phyloP scores from a whole-genome alignment of 2,888 invertebrate genomes.

The Hydraecia micacea region DNA sequence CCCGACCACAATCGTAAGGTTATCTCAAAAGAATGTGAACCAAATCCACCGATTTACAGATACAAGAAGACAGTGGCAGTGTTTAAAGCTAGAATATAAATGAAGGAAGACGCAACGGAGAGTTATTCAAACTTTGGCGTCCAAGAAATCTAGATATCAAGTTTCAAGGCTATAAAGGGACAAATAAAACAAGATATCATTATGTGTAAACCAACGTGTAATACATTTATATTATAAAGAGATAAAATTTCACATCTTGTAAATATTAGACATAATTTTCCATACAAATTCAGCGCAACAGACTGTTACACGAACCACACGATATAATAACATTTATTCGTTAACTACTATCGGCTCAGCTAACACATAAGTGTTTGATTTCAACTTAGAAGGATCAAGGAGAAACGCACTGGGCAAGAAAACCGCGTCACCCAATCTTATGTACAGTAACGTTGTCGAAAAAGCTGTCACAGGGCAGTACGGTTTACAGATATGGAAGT shows the following conservation, averaged over 20 bases:
- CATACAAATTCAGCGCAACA: constrained; percentile 81
- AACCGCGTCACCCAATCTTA: background rate
- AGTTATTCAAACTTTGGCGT: background rate
- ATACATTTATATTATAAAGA: constrained; percentile 89
- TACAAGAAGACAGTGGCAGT: background rate
- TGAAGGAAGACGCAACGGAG: background rate
- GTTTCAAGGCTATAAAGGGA: background rate
- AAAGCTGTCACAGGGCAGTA: background rate
- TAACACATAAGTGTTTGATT: constrained; percentile 51
- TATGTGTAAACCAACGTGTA: constrained; percentile 86
- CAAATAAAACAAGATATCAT: constrained; percentile 67
- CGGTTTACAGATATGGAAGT: background rate
- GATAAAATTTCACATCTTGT: constrained; percentile 89
- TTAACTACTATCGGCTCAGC: constrained; percentile 68
- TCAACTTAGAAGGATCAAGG: constrained; percentile 32
- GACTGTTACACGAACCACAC: constrained; percentile 80
- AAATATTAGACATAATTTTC: constrained; percentile 85
- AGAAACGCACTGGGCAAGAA: constrained; percentile 21
- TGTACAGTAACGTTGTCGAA: background rate
- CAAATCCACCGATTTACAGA: constrained; percentile 13
- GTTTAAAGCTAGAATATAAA: constrained; percentile 13
- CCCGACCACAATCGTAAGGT: background rate
- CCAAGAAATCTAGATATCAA: background rate
- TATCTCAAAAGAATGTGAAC: constrained; percentile 1
- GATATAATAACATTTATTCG: constrained; percentile 76